Conservation (phyloP, 1,140 invertebrate species). For the Scaptodrosophila lebanonensis region DNA sequence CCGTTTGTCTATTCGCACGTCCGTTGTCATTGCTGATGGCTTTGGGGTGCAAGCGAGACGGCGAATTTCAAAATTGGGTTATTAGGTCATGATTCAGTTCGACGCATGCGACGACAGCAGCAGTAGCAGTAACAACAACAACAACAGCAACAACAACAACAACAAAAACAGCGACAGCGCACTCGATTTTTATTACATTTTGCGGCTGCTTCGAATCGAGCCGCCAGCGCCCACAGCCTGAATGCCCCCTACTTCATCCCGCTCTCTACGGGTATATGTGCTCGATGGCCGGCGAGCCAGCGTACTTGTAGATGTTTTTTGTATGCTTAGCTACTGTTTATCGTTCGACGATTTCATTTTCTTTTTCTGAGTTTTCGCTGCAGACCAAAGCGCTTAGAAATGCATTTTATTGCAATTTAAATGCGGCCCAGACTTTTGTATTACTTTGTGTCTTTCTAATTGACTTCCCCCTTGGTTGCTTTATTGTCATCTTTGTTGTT, state of each 20-base stretch:
- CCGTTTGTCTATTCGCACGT: conserved; percentile 28
- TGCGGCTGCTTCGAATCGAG: too few species aligned
- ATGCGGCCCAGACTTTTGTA: conserved; percentile 18
- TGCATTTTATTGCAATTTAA: too few species aligned
- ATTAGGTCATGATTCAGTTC: conserved; percentile 74
- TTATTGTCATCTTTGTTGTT: too few species aligned
- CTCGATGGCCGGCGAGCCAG: conserved; percentile 51
- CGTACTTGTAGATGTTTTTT: conserved; percentile 67
- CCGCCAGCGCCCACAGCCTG: conserved; percentile 36
- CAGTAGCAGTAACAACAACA: conserved; percentile 42
- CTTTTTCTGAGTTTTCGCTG: neutral
- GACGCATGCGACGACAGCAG: conserved; percentile 46
- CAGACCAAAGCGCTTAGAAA: too few species aligned
- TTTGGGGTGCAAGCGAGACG: conserved; percentile 40
- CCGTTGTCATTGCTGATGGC: conserved; percentile 59
- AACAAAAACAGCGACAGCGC: conserved; percentile 44
- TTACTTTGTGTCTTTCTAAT: conserved; percentile 69
- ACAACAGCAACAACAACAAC: conserved; percentile 20
- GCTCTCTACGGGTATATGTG: too few species aligned
- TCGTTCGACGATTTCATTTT: conserved; percentile 11
- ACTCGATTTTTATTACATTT: conserved; percentile 68
- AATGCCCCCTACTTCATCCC: too few species aligned
- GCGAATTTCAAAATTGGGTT: conserved; percentile 57
- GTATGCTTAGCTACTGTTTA: conserved; percentile 59
- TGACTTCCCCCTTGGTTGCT: conserved; percentile 56